Evolutionary conservation across 2,888 invertebrate species (phyloP), one percentile per base, ranked within the genome.

Genomic region (Drosophila koepferae): DNA sequence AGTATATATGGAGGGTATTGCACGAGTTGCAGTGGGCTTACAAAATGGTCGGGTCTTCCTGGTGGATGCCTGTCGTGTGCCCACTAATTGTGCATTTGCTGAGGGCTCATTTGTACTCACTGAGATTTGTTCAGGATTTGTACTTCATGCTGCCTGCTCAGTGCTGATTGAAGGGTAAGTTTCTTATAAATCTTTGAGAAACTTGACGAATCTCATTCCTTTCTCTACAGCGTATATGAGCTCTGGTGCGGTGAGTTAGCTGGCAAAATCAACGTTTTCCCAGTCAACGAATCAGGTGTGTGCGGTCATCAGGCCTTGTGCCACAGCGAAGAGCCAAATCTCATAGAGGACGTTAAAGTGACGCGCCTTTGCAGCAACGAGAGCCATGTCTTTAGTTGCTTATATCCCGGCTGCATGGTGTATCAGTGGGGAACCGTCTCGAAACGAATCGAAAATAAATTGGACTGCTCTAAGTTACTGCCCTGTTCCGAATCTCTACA

Each of bases 401-500:
- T 96, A 1, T 96, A 96, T 92, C 98, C 98, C 9, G 96, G 98
- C 0, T 97, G 97, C 89, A 95, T 96, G 78, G 96, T 99, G 16
- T 98, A 97, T 93, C 97, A 97, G 90, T 99, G 98, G 98, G 96
- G 96, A 86, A 94, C 95, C 1, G 93, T 94, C 2, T 94, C 94
- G 0, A 95, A 96, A 72, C 94, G 94, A 62, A 96, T 97, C 75
- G 93, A 96, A 4, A 96, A 96, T 77, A 96, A 96, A 81, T 94
- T 99, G 64, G 99, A 99, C 93, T 97, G 98, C 94, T 97, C 97
- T 49, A 98, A 98, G 93, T 94, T 98, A 83, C 96, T 97, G 78
- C 98, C 98, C 0, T 97, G 97, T 92, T 98, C 97, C 16, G 98
- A 98, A 93, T 98, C 97, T 86, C 94, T 98, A 61, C 97, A 97